Conservation (phyloP, 2,797 vertebrate species). For the Lagorchestes hirsutus region DNA sequence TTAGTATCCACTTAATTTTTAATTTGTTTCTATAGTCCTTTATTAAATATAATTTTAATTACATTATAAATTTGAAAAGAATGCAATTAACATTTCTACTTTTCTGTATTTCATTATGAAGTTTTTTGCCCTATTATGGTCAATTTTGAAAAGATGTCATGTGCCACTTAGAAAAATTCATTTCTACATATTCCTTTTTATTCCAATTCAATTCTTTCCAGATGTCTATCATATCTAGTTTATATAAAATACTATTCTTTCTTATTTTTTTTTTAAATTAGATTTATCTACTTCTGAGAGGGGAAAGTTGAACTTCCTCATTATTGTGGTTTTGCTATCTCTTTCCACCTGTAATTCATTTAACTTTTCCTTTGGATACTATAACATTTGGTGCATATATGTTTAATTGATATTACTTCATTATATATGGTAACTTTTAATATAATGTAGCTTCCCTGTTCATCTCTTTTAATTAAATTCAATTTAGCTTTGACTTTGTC, state of each 20-base stretch:
- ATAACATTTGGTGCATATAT: neutral
- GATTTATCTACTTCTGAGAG: too few relatives aligned
- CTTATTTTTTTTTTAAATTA: too few relatives aligned
- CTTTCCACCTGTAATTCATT: neutral
- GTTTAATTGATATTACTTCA: neutral
- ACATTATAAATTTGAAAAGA: neutral
- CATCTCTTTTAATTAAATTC: neutral
- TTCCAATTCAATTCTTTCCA: neutral
- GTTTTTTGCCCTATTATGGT: neutral
- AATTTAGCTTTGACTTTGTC: neutral
- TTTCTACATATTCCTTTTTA: neutral
- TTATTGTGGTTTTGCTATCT: neutral
- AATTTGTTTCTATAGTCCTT: neutral
- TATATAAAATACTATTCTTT: too few relatives aligned
- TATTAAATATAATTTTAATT: neutral
- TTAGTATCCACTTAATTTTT: neutral
- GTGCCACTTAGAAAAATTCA: neutral
- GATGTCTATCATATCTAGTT: neutral
- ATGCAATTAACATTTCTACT: neutral
- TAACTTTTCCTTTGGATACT: neutral
- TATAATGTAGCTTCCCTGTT: neutral
- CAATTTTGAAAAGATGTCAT: neutral
- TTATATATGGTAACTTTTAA: neutral
- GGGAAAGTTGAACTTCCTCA: neutral
- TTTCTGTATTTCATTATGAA: neutral